Evolutionary conservation across 2,888 invertebrate genomes (phyloP).

Genomic region (Sminthurinus aureus): DNA sequence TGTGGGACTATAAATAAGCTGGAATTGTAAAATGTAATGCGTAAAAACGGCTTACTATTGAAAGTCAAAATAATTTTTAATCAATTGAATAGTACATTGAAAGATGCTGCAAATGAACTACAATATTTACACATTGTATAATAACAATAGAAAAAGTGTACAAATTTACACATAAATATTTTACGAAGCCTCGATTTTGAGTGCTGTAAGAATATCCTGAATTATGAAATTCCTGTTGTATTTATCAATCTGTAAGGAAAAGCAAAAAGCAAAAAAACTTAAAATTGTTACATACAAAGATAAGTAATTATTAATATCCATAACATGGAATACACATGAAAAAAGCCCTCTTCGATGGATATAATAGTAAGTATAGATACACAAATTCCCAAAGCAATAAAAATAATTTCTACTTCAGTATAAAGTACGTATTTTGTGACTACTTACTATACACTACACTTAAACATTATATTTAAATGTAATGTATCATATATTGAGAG

Average conservation of each 20-base stretch:
- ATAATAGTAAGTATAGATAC: no score
- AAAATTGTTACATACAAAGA: neutral
- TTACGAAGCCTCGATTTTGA: neutral
- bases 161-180: neutral
- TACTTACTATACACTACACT: neutral
- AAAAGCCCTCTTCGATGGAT: no score
- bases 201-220: conserved; percentile 3
- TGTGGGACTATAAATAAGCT: no score
- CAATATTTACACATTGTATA: neutral
- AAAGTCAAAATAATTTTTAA: no score
- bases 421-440: no score
- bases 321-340: neutral
- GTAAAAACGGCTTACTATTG: no score
- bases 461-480: neutral
- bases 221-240: neutral
- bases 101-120: neutral
- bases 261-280: neutral
- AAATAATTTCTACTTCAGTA: neutral
- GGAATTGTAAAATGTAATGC: no score
- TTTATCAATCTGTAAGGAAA: neutral
- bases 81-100: no score
- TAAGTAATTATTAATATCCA: neutral
- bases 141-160: neutral
- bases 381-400: conserved; percentile 4
- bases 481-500: neutral